Percentiles rank a stretch among this genome's conserved stretches.
These are phyloP conservation scores for Drosophila kanekoi DNA, from an alignment of 2,888 invertebrate species.

Conservation along the genomic window DNA sequence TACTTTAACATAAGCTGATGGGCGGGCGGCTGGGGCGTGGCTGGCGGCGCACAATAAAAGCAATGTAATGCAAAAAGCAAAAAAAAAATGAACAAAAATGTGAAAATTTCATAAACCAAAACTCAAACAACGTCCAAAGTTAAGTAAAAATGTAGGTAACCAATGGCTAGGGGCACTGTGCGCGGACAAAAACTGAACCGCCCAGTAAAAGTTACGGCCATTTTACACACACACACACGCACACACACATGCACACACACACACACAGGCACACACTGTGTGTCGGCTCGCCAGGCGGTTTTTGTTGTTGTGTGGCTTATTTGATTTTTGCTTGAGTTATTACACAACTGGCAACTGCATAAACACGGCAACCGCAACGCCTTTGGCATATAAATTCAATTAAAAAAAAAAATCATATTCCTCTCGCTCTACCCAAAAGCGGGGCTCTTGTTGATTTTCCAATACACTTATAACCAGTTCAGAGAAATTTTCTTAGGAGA, in stretches of 20 bases:
- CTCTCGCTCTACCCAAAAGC: constrained; percentile 3
- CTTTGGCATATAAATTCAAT: constrained; percentile 61
- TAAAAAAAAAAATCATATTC: constrained; percentile 43
- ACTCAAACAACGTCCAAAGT: constrained; percentile 68
- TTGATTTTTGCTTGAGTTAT: constrained; percentile 70
- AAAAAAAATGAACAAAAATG: constrained; percentile 17
- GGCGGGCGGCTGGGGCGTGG: constrained; percentile 13
- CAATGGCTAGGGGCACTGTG: constrained; percentile 52
- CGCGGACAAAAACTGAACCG: constrained; percentile 43
- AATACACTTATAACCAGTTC: constrained; percentile 20
- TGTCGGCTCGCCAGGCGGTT: constrained; percentile 24
- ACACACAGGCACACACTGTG: background rate
- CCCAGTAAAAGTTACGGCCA: constrained; percentile 39
- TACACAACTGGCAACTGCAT: constrained; percentile 63
- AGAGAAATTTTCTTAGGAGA: constrained; percentile 2
- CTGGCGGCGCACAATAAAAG: constrained; percentile 40
- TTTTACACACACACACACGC: constrained; percentile 17
- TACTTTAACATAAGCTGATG: constrained; percentile 55
- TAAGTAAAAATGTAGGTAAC: constrained; percentile 73
- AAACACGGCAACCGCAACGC: constrained; percentile 49
- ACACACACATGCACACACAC: background rate
- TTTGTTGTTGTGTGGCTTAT: constrained; percentile 30
- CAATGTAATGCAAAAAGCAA: constrained; percentile 53
- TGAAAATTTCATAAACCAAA: constrained; percentile 73
- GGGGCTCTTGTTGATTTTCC: constrained; percentile 12